Evolutionary conservation across 2,113 vertebrate genomes (phyloP), one percentile per base, ranked within the genome.

Genomic region (Corydoras maculifer): DNA sequence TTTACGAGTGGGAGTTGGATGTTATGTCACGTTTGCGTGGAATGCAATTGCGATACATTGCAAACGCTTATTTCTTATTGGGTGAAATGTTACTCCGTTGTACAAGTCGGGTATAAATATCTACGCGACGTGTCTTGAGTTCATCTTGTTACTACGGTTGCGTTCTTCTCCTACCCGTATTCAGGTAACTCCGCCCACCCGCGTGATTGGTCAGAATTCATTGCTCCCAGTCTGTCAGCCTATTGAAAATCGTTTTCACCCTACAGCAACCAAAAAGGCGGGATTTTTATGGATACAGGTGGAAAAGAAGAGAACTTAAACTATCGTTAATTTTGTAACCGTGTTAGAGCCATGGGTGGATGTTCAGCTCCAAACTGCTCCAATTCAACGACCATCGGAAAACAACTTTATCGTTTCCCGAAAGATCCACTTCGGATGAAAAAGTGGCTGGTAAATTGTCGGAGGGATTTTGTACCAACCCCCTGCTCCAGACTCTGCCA

Each of bases 321-420:
- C 49, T 65, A 73, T 61, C 58, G 77, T 25, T 81, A 70, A 64
- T 64, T 53, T 66, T 29, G 18, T 43, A 57, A 57, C 13, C 51
- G 13, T 53, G 2, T 4, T 18, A 68, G 29, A 60, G 70, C 29
- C 8, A 91, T 91, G 90, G 90, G 90, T 14, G 90, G 89, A 70
- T 91, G 90, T 75, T 91, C 89, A 0, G 90, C 90, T 80, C 90
- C 90, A 12, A 87, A 91, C 76, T 91, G 90, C 71, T 88, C 88
- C 3, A 91, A 91, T 66, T 91, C 90, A 4, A 89, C 89, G 66
- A 89, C 83, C 64, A 89, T 87, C 3, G 90, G 90, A 4, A 91
- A 91, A 62, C 90, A 91, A 75, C 85, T 91, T 25, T 91, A 90
- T 13, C 81, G 90, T 12, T 91, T 91, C 72, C 90, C 90, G 12